Percentiles rank a stretch among this genome's conserved stretches.
These are phyloP conservation scores for Drosophila villosipedis DNA, from an alignment of 2,888 invertebrate genomes.

Conservation along the genomic window DNA sequence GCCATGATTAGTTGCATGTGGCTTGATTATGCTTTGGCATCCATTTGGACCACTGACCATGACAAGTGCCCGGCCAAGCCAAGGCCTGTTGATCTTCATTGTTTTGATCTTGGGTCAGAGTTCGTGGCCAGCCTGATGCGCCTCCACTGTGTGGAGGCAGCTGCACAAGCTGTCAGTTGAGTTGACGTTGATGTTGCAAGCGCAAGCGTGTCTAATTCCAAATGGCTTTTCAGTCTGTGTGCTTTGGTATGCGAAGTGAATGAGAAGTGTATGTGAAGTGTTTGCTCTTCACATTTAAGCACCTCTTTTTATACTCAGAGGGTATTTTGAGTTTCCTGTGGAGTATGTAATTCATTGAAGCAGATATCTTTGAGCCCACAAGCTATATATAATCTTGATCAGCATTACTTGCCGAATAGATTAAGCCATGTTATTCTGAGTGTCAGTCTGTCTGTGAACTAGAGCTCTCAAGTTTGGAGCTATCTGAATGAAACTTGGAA, in stretches of 20 bases:
- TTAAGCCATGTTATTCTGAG: neutral
- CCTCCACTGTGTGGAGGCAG: conserved; percentile 12
- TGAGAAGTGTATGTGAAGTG: neutral
- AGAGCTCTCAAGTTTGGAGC: too few species aligned
- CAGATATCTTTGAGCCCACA: neutral
- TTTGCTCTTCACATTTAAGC: conserved; percentile 1
- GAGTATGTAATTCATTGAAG: neutral
- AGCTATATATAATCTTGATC: neutral
- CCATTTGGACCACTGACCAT: conserved; percentile 27
- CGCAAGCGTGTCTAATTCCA: conserved; percentile 30
- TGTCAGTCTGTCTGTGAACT: neutral
- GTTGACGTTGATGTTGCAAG: conserved; percentile 5
- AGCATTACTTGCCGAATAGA: neutral
- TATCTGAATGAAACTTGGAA: neutral
- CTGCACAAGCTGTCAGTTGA: conserved; percentile 20
- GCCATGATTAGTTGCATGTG: neutral
- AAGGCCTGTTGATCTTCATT: conserved; percentile 17
- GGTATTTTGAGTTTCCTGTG: neutral
- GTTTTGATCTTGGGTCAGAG: conserved; percentile 47
- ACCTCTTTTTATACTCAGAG: neutral
- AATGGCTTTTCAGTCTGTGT: neutral
- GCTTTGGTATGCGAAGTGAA: neutral
- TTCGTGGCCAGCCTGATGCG: conserved; percentile 30
- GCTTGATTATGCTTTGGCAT: conserved; percentile 32
- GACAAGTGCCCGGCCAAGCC: conserved; percentile 39